Base-by-base conservation (phyloP, 1,140 invertebrate genomes). In the Drosophila suzukii region DNA sequence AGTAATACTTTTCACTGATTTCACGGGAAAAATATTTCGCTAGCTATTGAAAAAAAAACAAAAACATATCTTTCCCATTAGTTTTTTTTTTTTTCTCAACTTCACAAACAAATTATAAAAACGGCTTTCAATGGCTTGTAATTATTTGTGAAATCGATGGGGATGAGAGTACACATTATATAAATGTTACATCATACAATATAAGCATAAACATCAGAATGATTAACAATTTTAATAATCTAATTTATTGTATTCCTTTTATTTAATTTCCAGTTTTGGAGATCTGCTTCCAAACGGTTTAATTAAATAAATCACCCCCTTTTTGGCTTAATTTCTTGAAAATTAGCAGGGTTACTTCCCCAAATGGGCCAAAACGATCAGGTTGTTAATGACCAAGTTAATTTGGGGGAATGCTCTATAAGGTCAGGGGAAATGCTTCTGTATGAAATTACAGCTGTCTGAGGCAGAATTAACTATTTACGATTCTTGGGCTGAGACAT, bases 11-110 rank as follows among this genome's bases (percentile, higher is more conserved):
- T 50, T 51, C 49, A 51, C 54, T 38, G 59, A 66, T 66, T 63
- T 63, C 44, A 66, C 36, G 36, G 6, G 32, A 66, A 49, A 66
- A 63, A 61, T 66, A 49, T 66, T 63, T 63, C 17, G 6, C 2
- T 30, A 10, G 24, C 46, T 11, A 15, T 15, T 46, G 59, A 27
- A 43, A 15, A 34, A 53, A 1, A 24, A 41, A 62, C 39, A 61
- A 60, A 43, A 63, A 60, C 61, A 63, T 60, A 63, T 60, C 43
- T 63, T 24, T 32, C 13, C 6, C 24, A 62, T 32, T 58, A 56
- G n/a, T 6, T 20, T 46, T 46, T 27, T 34, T n/a, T 41, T 15
- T 15, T 34, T 51, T 32, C 30, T 17, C 27, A 60, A 60, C 30
- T 38, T 20, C 24, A 59, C 6, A 56, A 30, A 13, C 24, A 54